phyloP scores from a whole-genome alignment of 2,888 invertebrate genomes.

The Perithous albicinctus region DNA sequence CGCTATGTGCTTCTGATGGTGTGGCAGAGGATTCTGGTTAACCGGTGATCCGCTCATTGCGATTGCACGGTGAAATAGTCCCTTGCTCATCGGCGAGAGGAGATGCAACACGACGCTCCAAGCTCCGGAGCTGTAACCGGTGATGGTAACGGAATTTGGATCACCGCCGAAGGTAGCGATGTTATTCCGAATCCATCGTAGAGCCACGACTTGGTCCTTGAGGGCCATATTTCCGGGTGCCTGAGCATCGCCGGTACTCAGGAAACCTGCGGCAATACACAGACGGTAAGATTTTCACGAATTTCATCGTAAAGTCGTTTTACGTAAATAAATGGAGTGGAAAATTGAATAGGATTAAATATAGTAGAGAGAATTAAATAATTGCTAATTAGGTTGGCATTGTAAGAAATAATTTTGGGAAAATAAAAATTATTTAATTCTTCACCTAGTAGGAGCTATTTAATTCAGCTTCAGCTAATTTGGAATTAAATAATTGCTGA shows the following conservation, averaged over 20 bases:
- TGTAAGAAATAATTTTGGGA: no score
- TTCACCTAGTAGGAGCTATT: no score
- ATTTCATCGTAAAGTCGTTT: no score
- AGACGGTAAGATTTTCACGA: not conserved
- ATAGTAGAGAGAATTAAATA: no score
- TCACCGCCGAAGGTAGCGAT: slow-evolving; percentile 89
- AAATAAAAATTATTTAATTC: no score
- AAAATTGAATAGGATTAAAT: no score
- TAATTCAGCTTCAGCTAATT: no score
- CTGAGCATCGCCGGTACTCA: slow-evolving; percentile 88
- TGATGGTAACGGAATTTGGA: slow-evolving; percentile 87
- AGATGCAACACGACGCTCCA: slow-evolving; percentile 83
- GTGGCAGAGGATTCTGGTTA: slow-evolving; percentile 86
- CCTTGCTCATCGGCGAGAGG: slow-evolving; percentile 88
- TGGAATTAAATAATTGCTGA: no score
- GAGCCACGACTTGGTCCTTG: slow-evolving; percentile 89
- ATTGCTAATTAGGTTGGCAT: no score
- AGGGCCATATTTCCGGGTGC: slow-evolving; percentile 89
- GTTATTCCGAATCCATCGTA: slow-evolving; percentile 88
- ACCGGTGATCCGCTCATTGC: slow-evolving; percentile 89
- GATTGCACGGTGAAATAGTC: slow-evolving; percentile 89
- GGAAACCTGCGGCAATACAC: slow-evolving; percentile 85
- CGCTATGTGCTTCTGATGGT: slow-evolving; percentile 87
- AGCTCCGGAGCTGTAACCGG: slow-evolving; percentile 86
- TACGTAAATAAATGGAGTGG: no score